phyloP scores from a whole-genome alignment of 2,888 invertebrate species.

The Phaonia tiefii region DNA sequence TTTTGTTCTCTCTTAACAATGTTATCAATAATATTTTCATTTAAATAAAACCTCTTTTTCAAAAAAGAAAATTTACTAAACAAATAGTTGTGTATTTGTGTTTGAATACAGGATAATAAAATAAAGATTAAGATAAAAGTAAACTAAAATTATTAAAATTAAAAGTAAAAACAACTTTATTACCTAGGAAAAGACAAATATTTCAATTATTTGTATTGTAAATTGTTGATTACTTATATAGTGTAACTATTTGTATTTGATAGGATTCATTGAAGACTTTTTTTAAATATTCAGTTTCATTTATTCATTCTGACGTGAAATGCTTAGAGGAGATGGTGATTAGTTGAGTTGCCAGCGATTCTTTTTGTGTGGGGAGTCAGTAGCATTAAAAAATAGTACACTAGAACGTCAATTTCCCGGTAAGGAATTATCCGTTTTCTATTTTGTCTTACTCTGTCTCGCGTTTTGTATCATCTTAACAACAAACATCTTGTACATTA shows the following conservation, averaged over 20 bases:
- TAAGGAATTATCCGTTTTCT: no score
- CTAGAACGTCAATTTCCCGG: no score
- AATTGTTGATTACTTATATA: constrained; percentile 51
- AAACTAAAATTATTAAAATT: constrained; percentile 61
- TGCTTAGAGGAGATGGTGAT: constrained; percentile 58
- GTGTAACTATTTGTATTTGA: constrained; percentile 47
- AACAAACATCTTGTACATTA: constrained; percentile 59
- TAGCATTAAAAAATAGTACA: background rate
- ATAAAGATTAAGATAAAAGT: constrained; percentile 45
- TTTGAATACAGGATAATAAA: background rate
- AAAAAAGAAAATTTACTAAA: constrained; percentile 30
- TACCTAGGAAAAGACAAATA: constrained; percentile 55
- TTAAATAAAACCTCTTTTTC: constrained; percentile 24
- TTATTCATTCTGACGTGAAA: constrained; percentile 30
- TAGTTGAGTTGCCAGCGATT: constrained; percentile 55
- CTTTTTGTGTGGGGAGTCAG: background rate
- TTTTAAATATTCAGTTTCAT: constrained; percentile 23
- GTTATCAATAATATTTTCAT: background rate
- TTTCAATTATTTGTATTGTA: constrained; percentile 47
- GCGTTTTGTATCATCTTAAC: constrained; percentile 51
- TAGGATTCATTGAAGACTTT: constrained; percentile 61
- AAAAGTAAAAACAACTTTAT: constrained; percentile 59
- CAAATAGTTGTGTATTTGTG: constrained; percentile 7
- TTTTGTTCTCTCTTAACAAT: constrained; percentile 46
- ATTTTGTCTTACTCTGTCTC: background rate